Conservation (phyloP, 1,140 invertebrate species). For the Panagrolaimus sp. region DNA sequence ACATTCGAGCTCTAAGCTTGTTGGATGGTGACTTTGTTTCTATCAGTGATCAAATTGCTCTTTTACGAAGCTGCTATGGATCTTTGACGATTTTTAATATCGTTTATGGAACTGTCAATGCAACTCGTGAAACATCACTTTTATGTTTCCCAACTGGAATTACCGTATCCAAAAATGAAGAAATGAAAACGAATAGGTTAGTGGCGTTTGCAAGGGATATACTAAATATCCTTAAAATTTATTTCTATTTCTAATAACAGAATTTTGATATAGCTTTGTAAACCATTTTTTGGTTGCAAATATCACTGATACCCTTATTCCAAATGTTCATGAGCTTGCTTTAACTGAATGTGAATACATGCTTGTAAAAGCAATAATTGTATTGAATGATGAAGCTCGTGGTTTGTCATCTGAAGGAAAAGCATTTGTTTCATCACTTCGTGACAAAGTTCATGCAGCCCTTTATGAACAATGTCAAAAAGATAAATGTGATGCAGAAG, state of each 20-base stretch:
- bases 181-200: constrained; percentile 20
- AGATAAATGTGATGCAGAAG: constrained; percentile 11
- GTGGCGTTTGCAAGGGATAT: neutral
- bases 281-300: constrained; percentile 37
- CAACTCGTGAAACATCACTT: constrained; percentile 36
- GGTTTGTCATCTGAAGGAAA: constrained; percentile 21
- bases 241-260: constrained; percentile 15
- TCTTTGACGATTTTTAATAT: constrained; percentile 49
- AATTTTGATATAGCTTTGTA: constrained; percentile 30
- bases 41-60: constrained; percentile 35
- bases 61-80: constrained; percentile 40
- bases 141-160: constrained; percentile 44
- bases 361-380: constrained; percentile 43
- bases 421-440: constrained; percentile 34
- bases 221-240: neutral
- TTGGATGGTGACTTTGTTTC: constrained; percentile 27
- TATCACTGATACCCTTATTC: constrained; percentile 29
- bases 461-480: constrained; percentile 40
- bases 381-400: constrained; percentile 32
- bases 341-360: constrained; percentile 35
- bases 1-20: constrained; percentile 27
- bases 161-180: constrained; percentile 37
- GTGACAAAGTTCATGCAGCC: constrained; percentile 44
- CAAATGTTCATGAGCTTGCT: constrained; percentile 29
- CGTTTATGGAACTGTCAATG: constrained; percentile 24